Base-by-base conservation (phyloP, 2,113 vertebrate genomes). In the Mastomys natalensis region DNA sequence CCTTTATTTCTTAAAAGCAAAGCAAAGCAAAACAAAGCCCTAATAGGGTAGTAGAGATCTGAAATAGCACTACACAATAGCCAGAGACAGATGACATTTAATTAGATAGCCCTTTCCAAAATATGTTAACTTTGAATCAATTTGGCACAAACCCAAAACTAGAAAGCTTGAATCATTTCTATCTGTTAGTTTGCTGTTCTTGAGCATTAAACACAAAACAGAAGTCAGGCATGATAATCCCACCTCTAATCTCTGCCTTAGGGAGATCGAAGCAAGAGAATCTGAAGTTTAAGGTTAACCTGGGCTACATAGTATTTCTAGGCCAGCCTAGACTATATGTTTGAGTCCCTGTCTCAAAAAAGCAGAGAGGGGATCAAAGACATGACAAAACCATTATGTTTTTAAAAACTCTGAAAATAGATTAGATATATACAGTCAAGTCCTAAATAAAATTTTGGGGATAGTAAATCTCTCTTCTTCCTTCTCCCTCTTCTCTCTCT, bases 161-260 rank as follows among this genome's bases (percentile, higher is more conserved):
- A 89, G 86, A 87, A 88, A 92, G 26, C 86, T 95, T 89, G 45
- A 85, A 60, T 94, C 89, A 90, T 81, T 95, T 66, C 60, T 94
- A 89, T 87, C 77, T 87, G 70, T 78, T 92, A 95, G 90, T 89
- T 95, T 96, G 73, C 90, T 97, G 89, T 90, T 93, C 95, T 95
- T 87, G 78, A 90, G 64, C 76, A 22, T 76, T 74, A 93, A 90
- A 78, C 66, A 70, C 66, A 21, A 16, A 53, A 24, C 24, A 51
- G 48, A 72, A 55, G n/a, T 48, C 80, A 64, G 40, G 26, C 48
- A n/a, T 40, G 24, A 51, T 40, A 24, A 7, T n/a, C 21, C 37
- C 3, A 2, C 51, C 1, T 8, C 37, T 72, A 88, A 88, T 40
- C 51, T 70, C 37, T 55, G 7, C 6, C 29, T 22, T 73, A n/a